A percentile compares a stretch with the other conserved stretches of the same genome.
Conservation (phyloP, 2,113 vertebrate genomes). For the Dromas ardeola region DNA sequence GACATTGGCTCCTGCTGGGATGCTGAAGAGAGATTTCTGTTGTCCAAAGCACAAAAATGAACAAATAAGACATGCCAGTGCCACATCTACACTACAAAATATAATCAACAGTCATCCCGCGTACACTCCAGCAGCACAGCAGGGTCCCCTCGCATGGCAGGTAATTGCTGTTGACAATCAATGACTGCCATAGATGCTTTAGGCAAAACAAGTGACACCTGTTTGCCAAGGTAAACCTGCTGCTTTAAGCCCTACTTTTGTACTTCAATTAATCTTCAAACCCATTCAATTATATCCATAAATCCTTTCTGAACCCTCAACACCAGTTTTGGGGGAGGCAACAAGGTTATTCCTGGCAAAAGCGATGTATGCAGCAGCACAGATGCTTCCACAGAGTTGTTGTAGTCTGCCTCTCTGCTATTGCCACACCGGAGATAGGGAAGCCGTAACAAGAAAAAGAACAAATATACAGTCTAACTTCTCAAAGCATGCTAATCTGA, state of each 20-base stretch:
- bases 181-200: not conserved
- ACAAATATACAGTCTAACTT: not conserved
- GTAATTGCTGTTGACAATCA: not conserved
- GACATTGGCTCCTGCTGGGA: slow-evolving; percentile 73
- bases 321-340: not conserved
- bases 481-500: not conserved
- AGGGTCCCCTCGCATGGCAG: not conserved
- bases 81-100: not conserved
- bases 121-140: not conserved
- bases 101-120: not conserved
- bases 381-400: not conserved
- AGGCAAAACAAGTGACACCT: not conserved
- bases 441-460: not conserved
- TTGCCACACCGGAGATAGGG: not conserved
- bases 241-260: not conserved
- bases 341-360: not conserved
- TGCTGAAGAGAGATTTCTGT: slow-evolving; percentile 72
- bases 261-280: not conserved
- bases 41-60: slow-evolving; percentile 55
- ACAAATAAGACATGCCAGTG: slow-evolving; percentile 3
- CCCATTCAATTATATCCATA: not conserved
- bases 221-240: not conserved
- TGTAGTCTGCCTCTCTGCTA: not conserved
- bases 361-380: not conserved
- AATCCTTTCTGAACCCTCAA: not conserved